A percentile compares a stretch with the other conserved stretches of the same genome.
Conservation (phyloP, 1,140 invertebrate genomes). For the Drosophila seguyi region DNA sequence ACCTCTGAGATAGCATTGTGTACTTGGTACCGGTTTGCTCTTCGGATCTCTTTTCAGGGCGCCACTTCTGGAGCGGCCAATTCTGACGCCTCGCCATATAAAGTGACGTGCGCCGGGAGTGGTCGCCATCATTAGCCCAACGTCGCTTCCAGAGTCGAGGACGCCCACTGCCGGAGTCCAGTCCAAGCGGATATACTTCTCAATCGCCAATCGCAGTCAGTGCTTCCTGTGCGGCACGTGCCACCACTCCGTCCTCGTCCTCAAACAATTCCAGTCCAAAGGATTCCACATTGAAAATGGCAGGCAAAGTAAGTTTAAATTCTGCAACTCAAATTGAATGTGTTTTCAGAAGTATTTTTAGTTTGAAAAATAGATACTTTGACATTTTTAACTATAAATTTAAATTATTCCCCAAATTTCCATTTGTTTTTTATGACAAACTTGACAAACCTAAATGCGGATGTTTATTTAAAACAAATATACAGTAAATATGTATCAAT, state of each 20-base stretch:
- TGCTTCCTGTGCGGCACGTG: slow-evolving; percentile 31
- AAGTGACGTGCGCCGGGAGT: slow-evolving; percentile 54
- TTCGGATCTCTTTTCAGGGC: slow-evolving; percentile 40
- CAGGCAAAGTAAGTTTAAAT: slow-evolving; percentile 75
- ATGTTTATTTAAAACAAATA: no score
- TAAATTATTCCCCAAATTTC: no score
- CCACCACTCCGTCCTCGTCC: slow-evolving; percentile 13
- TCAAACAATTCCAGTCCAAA: slow-evolving; percentile 24
- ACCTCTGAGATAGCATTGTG: slow-evolving; percentile 60
- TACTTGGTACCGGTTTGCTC: slow-evolving; percentile 71
- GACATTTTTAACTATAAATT: no score
- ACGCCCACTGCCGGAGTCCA: slow-evolving; percentile 24
- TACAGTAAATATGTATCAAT: no score
- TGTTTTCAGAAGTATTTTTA: neutral
- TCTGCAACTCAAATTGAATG: neutral
- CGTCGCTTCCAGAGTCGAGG: slow-evolving; percentile 57
- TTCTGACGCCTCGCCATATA: slow-evolving; percentile 70
- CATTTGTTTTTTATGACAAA: no score
- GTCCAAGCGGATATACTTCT: slow-evolving; percentile 29
- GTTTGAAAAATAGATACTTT: neutral
- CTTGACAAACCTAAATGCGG: no score
- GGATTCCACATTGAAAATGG: slow-evolving; percentile 57
- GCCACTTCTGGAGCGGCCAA: slow-evolving; percentile 57
- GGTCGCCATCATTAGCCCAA: slow-evolving; percentile 68
- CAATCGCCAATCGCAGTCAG: slow-evolving; percentile 22